Evolutionary conservation across 2,113 vertebrate species (phyloP), one percentile per base, ranked within the genome.

Genomic region (Pangasianodon gigas): DNA sequence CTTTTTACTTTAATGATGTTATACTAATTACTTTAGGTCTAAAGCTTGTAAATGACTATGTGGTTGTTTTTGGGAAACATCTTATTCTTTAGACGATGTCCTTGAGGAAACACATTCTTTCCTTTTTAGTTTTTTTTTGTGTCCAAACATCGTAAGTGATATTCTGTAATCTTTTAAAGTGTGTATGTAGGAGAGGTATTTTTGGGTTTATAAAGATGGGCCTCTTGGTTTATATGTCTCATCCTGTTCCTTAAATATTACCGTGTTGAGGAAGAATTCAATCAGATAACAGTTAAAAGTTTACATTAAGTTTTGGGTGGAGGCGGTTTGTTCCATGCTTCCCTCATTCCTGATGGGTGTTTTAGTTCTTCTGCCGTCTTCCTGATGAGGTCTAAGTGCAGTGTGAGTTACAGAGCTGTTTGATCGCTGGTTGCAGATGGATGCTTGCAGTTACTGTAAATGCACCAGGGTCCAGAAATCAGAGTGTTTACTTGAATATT

Each of bases 201-300:
- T 88, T 54, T 41, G 37, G 60, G n/a, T 82, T 82, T 82, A 69
- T 41, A 88, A 62, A 37, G 11, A 32, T 9, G 29, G 75, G 11
- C 11, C 41, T 14, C 48, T 87, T 85, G 60, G 89, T 89, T 74
- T 86, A 51, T 58, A 65, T 26, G 60, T 83, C 81, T 89, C 74
- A 14, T 80, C 9, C 48, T 85, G 54, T 58, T 67, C 69, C 41
- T 62, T 82, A 87, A 84, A 83, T 87, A 80, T 85, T 60, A 56
- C 77, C 24, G 74, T 77, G 86, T 32, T 56, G 84, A 88, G 75
- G 90, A 69, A 77, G 84, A 90, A 56, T 56, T 84, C 46, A 56
- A 93, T 93, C 91, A 91, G 90, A 92, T 93, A 90, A 84, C 51
- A 80, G 88, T 85, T 54, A 32, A 65, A 79, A 79, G 92, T 90